Evolutionary conservation across 2,888 invertebrate genomes (phyloP).

Genomic region (Cataglyphis livida): DNA sequence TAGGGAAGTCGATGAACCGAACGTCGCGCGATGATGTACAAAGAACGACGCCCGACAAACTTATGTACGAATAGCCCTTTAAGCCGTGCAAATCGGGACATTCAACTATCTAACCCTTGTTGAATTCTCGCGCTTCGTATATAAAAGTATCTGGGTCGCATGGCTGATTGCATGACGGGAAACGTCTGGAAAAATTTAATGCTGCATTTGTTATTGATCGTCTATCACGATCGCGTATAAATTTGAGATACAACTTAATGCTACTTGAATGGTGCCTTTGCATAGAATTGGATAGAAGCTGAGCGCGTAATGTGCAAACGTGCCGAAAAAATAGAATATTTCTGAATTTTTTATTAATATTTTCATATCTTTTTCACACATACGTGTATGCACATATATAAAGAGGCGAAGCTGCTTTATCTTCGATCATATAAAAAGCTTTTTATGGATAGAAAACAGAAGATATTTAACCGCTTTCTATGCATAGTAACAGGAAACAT

Average conservation of each 20-base stretch:
- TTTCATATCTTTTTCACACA: background rate
- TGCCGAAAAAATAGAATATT: background rate
- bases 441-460: constrained; percentile 3
- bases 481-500: constrained; percentile 5
- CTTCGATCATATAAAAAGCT: background rate
- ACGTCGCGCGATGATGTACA: constrained; percentile 39
- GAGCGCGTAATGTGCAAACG: background rate
- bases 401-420: background rate
- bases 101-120: background rate
- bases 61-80: constrained; percentile 51
- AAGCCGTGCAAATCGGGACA: constrained; percentile 22
- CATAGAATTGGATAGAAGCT: background rate
- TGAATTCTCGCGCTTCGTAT: background rate
- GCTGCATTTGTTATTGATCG: background rate
- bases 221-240: background rate
- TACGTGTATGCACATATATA: background rate
- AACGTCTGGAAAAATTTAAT: constrained; percentile 2
- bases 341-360: background rate
- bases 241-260: background rate
- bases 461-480: constrained; percentile 14
- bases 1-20: constrained; percentile 53
- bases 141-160: constrained; percentile 6
- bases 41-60: constrained; percentile 55
- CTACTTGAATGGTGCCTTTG: background rate
- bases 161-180: background rate